Percentiles rank a stretch among this genome's conserved stretches.
Evolutionary conservation across 1,140 invertebrate genomes (phyloP).

Genomic region (Ridgeia piscesae): DNA sequence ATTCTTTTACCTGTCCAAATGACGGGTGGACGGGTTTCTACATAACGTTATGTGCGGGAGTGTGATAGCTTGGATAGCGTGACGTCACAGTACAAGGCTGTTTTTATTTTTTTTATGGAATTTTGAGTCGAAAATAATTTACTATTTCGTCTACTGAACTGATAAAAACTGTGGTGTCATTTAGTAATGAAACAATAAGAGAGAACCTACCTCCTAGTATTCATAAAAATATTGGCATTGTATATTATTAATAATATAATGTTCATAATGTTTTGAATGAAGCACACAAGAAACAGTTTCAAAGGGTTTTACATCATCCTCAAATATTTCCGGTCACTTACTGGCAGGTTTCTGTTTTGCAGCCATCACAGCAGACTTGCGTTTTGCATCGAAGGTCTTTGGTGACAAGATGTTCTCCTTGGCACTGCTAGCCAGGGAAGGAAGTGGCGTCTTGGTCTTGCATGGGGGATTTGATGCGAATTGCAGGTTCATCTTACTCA

Average conservation of each 20-base stretch:
- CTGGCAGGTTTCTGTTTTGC: neutral
- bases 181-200: neutral
- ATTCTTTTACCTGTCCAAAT: too few relatives aligned
- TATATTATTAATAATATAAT: neutral
- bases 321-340: neutral
- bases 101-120: too few relatives aligned
- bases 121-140: too few relatives aligned
- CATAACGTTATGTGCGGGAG: too few relatives aligned
- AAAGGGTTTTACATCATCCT: too few relatives aligned
- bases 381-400: neutral
- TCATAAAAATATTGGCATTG: neutral
- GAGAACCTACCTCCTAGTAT: neutral
- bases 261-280: neutral
- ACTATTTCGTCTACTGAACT: too few relatives aligned
- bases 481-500: constrained; percentile 9
- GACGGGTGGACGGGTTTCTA: too few relatives aligned
- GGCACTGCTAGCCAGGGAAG: neutral
- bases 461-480: neutral
- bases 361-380: neutral
- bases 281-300: neutral
- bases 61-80: too few relatives aligned
- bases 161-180: neutral
- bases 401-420: neutral
- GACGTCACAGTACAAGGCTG: too few relatives aligned
- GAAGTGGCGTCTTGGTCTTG: neutral